Percentiles rank a stretch among this genome's conserved stretches.
Evolutionary conservation across 2,113 vertebrate species (phyloP).

Genomic region (Apteryx owenii): DNA sequence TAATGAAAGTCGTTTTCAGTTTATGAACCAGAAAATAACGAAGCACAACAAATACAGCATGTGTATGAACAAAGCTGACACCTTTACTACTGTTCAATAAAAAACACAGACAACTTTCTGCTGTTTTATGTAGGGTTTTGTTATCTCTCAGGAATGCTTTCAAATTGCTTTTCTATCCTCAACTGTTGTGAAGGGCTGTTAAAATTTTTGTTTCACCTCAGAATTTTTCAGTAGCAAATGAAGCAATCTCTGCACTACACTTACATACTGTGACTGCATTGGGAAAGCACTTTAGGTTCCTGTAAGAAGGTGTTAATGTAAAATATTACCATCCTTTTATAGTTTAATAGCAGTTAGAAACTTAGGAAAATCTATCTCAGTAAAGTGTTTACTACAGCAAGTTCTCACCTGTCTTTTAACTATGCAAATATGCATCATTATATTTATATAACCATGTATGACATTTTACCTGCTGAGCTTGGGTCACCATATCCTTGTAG

Average conservation of each 20-base stretch:
- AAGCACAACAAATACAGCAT: fast-evolving
- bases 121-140: background rate
- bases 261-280: background rate
- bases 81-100: background rate
- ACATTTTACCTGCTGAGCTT: slow-evolving; percentile 90
- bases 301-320: background rate
- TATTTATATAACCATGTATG: fast-evolving
- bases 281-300: background rate
- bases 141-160: background rate
- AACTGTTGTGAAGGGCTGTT: background rate
- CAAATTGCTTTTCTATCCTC: background rate
- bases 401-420: background rate
- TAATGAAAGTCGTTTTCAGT: background rate
- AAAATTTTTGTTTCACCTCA: too few relatives aligned
- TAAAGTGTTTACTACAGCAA: background rate
- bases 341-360: background rate
- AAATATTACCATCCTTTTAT: background rate
- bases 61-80: background rate
- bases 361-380: background rate
- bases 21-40: background rate
- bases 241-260: background rate
- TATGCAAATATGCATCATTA: fast-evolving
- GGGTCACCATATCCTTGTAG: slow-evolving; percentile 97
- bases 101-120: background rate
- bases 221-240: background rate